phyloP scores from a whole-genome alignment of 2,888 invertebrate genomes.

The Stenichneumon culpator region DNA sequence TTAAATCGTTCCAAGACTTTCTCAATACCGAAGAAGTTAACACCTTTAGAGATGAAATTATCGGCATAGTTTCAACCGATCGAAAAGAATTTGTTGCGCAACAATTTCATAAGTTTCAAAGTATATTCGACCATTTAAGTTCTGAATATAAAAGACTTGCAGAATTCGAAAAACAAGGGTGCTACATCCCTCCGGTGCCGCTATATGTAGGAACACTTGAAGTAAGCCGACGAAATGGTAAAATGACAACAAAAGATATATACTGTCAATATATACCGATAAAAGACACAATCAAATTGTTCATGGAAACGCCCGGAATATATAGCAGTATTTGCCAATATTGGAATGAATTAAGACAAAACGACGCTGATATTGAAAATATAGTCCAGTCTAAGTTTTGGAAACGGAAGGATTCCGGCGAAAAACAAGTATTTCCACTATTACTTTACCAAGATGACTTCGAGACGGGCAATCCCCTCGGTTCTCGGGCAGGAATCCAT shows the following conservation, averaged over 20 bases:
- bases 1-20: slow-evolving; percentile 27
- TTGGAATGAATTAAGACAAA: slow-evolving; percentile 9
- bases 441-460: slow-evolving; percentile 47
- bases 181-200: slow-evolving; percentile 13
- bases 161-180: slow-evolving; percentile 9
- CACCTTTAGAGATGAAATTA: slow-evolving; percentile 15
- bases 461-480: slow-evolving; percentile 47
- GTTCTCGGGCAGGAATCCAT: slow-evolving; percentile 37
- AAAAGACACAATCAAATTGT: slow-evolving; percentile 15
- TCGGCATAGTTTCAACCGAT: not conserved
- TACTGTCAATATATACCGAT: slow-evolving; percentile 28
- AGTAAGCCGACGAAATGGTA: slow-evolving; percentile 12
- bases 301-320: slow-evolving; percentile 14
- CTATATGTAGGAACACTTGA: slow-evolving; percentile 29
- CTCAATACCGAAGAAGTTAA: slow-evolving; percentile 28
- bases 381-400: slow-evolving; percentile 39
- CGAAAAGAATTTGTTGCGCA: slow-evolving; percentile 4
- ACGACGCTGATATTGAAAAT: slow-evolving; percentile 1
- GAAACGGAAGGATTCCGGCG: slow-evolving; percentile 3
- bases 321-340: slow-evolving; percentile 19
- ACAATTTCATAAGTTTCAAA: slow-evolving; percentile 21
- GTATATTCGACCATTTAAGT: slow-evolving; percentile 22
- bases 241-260: slow-evolving; percentile 33
- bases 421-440: slow-evolving; percentile 21
- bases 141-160: slow-evolving; percentile 21